phyloP scores from a whole-genome alignment of 2,113 vertebrate species.

The Arizona elegans region DNA sequence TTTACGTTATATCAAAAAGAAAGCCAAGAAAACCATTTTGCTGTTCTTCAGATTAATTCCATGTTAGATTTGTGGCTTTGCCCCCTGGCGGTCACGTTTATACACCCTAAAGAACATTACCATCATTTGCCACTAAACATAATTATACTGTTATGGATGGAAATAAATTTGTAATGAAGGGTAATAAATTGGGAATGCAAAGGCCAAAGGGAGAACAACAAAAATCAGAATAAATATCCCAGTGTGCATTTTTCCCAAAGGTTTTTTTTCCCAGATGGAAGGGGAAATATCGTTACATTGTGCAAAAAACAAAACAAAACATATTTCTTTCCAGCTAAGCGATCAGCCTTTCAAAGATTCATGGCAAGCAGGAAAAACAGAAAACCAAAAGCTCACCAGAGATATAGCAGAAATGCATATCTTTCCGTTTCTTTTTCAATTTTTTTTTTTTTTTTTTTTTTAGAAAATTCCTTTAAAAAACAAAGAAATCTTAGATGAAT shows the following conservation, averaged over 20 bases:
- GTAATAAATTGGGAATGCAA: background rate
- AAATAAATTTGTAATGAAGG: background rate
- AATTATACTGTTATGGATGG: background rate
- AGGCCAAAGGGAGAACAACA: background rate
- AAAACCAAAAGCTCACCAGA: background rate
- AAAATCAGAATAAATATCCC: background rate
- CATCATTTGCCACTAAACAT: background rate
- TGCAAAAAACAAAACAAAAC: background rate
- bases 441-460: background rate
- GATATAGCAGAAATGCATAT: background rate
- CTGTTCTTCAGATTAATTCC: background rate
- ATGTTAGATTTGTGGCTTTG: background rate
- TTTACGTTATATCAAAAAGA: background rate
- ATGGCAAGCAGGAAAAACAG: background rate
- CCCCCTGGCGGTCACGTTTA: conserved; percentile 9
- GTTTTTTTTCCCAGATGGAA: background rate
- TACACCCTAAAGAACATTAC: background rate
- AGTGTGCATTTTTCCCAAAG: background rate
- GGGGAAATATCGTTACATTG: background rate
- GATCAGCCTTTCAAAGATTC: background rate
- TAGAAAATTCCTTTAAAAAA: background rate
- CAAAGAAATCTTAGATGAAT: background rate
- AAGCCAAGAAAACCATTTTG: background rate
- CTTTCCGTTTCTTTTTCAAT: background rate
- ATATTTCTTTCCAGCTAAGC: background rate